Evolutionary conservation across 2,888 invertebrate species (phyloP).

Genomic region (Limnephilus marmoratus): DNA sequence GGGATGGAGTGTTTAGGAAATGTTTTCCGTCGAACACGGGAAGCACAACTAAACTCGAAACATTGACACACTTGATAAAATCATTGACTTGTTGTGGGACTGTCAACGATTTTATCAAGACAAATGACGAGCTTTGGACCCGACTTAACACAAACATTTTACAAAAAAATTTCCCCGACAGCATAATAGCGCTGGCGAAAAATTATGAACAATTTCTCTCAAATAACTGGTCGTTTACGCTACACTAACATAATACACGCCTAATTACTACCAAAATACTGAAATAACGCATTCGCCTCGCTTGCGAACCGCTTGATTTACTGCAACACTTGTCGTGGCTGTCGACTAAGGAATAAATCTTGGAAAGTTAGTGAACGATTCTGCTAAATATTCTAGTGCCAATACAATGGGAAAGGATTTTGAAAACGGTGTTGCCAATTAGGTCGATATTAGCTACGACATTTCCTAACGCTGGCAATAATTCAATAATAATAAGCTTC

Average conservation of each 20-base stretch:
- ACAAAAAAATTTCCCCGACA: background rate
- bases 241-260: conserved; percentile 9
- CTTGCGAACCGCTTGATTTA: background rate
- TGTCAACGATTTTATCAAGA: too few relatives aligned
- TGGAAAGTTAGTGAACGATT: conserved; percentile 4
- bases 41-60: too few relatives aligned
- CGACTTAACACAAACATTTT: background rate
- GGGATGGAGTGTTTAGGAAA: too few relatives aligned
- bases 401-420: background rate
- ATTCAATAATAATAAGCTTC: background rate
- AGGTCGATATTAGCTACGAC: background rate
- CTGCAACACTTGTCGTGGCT: conserved; percentile 11
- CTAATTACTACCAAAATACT: conserved; percentile 25
- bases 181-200: background rate
- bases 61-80: too few relatives aligned
- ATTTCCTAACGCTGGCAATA: background rate
- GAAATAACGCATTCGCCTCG: conserved; percentile 28
- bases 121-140: too few relatives aligned
- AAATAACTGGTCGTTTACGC: background rate
- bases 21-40: too few relatives aligned
- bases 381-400: background rate
- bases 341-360: conserved; percentile 16
- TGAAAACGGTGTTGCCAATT: background rate
- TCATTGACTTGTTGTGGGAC: too few relatives aligned
- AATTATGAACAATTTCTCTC: background rate